Evolutionary conservation across 2,797 vertebrate genomes (phyloP), one percentile per base, ranked within the genome.

Genomic region (Propithecus perrieri): DNA sequence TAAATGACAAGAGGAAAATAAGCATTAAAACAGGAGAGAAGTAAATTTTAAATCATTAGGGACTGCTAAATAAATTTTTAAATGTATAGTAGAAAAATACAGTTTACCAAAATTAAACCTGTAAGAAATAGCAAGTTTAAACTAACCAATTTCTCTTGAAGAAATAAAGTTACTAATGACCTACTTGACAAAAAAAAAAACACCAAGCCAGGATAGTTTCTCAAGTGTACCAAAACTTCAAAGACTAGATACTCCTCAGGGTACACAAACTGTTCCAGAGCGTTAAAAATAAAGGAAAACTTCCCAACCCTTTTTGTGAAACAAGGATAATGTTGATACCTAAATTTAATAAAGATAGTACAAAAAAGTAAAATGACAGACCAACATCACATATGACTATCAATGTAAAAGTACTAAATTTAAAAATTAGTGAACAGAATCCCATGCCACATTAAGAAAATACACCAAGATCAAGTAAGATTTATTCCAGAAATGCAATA

Each of bases 101-200:
- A 50, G 17, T 81, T 94, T 88, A 84, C 50, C 61, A 92, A 88
- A 84, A 87, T 43, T 48, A 94, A 91, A 20, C 18, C 38, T 76
- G 13, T 22, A 84, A 46, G 76, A 76, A 88, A 71, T n/a, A 55
- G 28, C 81, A 67, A 78, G 43, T 50, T 67, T 61, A 78, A 55
- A 33, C 14, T 88, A 55, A 65, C 18, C 8, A 50, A 67, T 72
- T 85, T 80, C 80, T 81, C 41, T 43, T 75, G 55, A 92, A 86
- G 30, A 95, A 93, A 95, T 61, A 57, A 81, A 94, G 79, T 79
- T 94, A 69, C 17, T 30, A 89, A 85, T 65, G 9, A 33, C 41
- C 11, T 28, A 55, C 22, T 79, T 20, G 18, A 26, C 22, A 24
- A 79, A 78, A 94, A 94, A 50, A 15, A 50, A 50, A 57, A n/a